Base-by-base conservation (phyloP, 2,888 invertebrate species). In the Drosophila borealis region DNA sequence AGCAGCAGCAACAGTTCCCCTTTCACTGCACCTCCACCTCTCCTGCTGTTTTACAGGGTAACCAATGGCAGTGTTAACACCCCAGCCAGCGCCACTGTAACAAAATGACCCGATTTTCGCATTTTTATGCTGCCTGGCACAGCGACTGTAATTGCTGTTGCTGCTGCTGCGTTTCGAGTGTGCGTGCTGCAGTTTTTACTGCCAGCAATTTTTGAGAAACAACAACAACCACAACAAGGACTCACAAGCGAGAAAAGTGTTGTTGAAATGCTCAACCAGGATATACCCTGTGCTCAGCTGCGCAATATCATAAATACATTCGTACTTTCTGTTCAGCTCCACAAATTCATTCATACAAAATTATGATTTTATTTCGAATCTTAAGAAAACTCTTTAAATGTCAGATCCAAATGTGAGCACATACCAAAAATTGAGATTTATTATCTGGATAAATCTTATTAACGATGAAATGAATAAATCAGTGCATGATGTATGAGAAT, bases 121-220 rank as follows among this genome's bases (percentile, higher is more conserved):
- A 65, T 70, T 88, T 83, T 84, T 72, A 85, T 85, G 72, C 78
- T 85, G 72, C 78, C 72, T 44, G 56, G 62, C 57, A 64, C 60
- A 66, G 57, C 41, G 37, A 60, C 61, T 75, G 69, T 78, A 80
- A 72, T 69, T 70, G 78, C 51, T 68, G 60, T 49, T 70, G 48
- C 46, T 70, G 69, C 14, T 49, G 69, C 65, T 78, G 85, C 73
- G 70, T 62, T 86, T 86, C 66, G 62, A 83, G 81, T 78, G 74
- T 80, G 87, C 81, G 81, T 87, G 89, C 87, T 86, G 84, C 89
- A 88, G 78, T 80, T 78, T 82, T 84, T 88, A 88, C 87, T 74
- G 75, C 78, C 86, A 80, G 50, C 72, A 78, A 56, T 61, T 70
- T 61, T 67, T 53, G 68, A 67, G 62, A 63, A 69, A 53, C 64